phyloP scores from a whole-genome alignment of 1,140 invertebrate species.

The Halyomorpha halys region DNA sequence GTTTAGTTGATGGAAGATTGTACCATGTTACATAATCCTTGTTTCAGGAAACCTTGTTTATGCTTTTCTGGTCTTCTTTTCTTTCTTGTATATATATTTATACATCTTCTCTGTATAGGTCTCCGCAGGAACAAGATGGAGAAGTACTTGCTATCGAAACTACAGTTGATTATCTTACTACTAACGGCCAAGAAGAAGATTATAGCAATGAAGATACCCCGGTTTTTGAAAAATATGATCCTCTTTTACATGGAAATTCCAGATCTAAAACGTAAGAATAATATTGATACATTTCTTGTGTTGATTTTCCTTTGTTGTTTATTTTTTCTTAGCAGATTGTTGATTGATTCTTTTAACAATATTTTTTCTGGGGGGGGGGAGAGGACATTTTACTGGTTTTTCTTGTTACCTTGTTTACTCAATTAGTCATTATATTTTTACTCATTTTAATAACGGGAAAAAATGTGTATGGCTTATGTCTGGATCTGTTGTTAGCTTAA shows the following conservation, averaged over 20 bases:
- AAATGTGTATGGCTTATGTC: too few species aligned
- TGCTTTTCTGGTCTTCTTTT: too few species aligned
- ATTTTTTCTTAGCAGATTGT: not conserved
- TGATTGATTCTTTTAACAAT: not conserved
- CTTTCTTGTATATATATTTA: too few species aligned
- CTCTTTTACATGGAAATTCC: slow-evolving; percentile 71
- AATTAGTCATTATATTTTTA: too few species aligned
- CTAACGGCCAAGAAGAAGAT: slow-evolving; percentile 57
- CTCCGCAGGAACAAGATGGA: slow-evolving; percentile 86
- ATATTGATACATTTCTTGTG: not conserved
- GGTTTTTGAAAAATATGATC: slow-evolving; percentile 90
- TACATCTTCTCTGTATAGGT: slow-evolving; percentile 40
- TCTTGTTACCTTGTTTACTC: too few species aligned
- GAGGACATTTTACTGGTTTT: too few species aligned
- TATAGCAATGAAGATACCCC: slow-evolving; percentile 49
- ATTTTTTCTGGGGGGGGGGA: too few species aligned
- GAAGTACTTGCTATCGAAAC: slow-evolving; percentile 77
- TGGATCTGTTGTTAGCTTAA: too few species aligned
- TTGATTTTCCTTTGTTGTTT: not conserved
- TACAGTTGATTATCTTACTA: slow-evolving; percentile 69
- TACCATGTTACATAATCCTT: too few species aligned
- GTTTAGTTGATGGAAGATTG: too few species aligned
- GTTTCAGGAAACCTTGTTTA: too few species aligned
- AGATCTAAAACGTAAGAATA: slow-evolving; percentile 50
- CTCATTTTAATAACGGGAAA: too few species aligned